Percentiles rank a stretch among this genome's conserved stretches.
These are phyloP conservation scores for Aegithalos caudatus DNA, from an alignment of 2,113 vertebrate genomes.

Conservation along the genomic window DNA sequence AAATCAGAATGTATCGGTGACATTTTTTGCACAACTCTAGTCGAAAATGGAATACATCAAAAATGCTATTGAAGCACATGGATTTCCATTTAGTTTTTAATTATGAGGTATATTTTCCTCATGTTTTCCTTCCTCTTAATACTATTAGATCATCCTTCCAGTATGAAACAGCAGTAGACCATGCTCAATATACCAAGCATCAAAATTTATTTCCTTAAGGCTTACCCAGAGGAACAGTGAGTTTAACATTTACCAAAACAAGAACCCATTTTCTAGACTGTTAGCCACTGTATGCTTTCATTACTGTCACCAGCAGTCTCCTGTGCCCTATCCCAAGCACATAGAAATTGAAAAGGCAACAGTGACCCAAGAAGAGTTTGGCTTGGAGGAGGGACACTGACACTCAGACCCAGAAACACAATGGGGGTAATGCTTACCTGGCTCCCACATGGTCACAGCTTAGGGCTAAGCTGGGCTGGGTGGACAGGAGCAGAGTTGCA, in stretches of 20 bases:
- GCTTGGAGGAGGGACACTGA: not conserved
- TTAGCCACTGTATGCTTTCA: not conserved
- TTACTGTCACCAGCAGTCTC: not conserved
- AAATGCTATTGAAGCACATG: not conserved
- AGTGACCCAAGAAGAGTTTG: not conserved
- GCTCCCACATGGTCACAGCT: not conserved
- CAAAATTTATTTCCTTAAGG: not conserved
- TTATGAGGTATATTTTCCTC: not conserved
- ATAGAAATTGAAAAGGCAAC: not conserved
- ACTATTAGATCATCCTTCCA: not conserved
- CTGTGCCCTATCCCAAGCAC: not conserved
- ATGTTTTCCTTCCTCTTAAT: not conserved
- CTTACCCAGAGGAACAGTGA: not conserved
- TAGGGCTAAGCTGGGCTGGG: not conserved
- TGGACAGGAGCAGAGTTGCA: not conserved
- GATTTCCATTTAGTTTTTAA: not conserved
- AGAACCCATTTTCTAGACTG: not conserved
- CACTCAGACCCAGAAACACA: not conserved
- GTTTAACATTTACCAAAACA: not conserved
- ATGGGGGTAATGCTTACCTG: fast-evolving
- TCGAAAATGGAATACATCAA: not conserved
- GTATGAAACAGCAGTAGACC: not conserved
- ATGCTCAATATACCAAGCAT: not conserved
- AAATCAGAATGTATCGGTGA: not conserved
- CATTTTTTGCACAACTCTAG: not conserved